Conservation (phyloP, 2,888 invertebrate species). For the Cheilosia pagana region DNA sequence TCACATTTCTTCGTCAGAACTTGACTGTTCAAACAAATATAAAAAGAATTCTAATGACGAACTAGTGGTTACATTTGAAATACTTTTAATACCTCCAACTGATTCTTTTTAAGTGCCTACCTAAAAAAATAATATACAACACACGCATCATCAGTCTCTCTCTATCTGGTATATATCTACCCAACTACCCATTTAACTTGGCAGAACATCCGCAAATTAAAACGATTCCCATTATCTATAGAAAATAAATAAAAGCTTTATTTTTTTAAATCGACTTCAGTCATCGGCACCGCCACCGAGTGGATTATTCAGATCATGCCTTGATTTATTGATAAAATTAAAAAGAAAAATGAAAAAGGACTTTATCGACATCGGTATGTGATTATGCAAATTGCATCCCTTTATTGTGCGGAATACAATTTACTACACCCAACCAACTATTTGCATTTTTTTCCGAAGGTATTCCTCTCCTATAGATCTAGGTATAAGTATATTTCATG, state of each 20-base stretch:
- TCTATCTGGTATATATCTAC: not conserved
- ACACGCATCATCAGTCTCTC: not conserved
- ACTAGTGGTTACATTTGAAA: too few relatives aligned
- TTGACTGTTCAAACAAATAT: too few relatives aligned
- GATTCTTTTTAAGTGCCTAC: not conserved
- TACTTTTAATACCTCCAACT: too few relatives aligned
- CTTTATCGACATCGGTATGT: conserved; percentile 45
- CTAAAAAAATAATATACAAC: too few relatives aligned
- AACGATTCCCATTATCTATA: conserved; percentile 1
- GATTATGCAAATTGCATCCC: conserved; percentile 67
- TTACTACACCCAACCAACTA: conserved; percentile 34
- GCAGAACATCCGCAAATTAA: conserved; percentile 21
- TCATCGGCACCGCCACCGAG: not conserved
- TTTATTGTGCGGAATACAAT: conserved; percentile 59
- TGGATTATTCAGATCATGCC: conserved; percentile 51
- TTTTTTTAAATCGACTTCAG: conserved; percentile 23
- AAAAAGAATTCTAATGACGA: too few relatives aligned
- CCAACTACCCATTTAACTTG: conserved; percentile 3
- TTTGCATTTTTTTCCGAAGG: conserved; percentile 15
- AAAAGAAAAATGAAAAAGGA: conserved; percentile 28
- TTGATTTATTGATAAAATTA: conserved; percentile 60
- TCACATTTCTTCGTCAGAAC: too few relatives aligned
- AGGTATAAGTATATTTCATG: conserved; percentile 33
- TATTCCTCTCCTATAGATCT: conserved; percentile 3
- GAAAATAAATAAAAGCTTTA: conserved; percentile 24